phyloP scores from a whole-genome alignment of 2,888 invertebrate genomes.

The Hemithea aestivaria region DNA sequence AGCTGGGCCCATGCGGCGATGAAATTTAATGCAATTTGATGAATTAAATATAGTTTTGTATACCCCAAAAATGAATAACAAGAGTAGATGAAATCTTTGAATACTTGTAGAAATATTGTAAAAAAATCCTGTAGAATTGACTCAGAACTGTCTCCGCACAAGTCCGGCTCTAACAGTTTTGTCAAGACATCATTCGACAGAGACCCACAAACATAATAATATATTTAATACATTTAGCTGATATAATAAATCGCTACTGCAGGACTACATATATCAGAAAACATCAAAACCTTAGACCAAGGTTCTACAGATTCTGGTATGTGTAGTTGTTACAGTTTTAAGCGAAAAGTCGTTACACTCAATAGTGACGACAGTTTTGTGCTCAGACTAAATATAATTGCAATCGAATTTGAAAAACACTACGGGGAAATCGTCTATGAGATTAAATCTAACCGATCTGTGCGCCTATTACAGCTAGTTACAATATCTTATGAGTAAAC shows the following conservation, averaged over 20 bases:
- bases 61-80: too few relatives aligned
- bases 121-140: too few relatives aligned
- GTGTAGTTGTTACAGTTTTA: too few relatives aligned
- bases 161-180: conserved; percentile 42
- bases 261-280: too few relatives aligned
- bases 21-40: too few relatives aligned
- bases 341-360: not conserved
- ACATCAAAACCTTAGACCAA: too few relatives aligned
- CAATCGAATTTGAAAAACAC: conserved; percentile 21
- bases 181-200: conserved; percentile 51
- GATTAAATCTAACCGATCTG: conserved; percentile 36
- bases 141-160: not conserved
- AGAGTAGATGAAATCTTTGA: too few relatives aligned
- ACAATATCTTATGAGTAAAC: conserved; percentile 48
- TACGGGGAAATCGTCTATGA: conserved; percentile 30
- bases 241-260: too few relatives aligned
- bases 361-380: conserved; percentile 10
- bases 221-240: too few relatives aligned
- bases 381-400: conserved; percentile 24
- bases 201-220: conserved; percentile 24
- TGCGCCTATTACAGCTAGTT: conserved; percentile 50
- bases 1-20: conserved; percentile 23
- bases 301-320: too few relatives aligned
- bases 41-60: too few relatives aligned
- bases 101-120: too few relatives aligned